Base-by-base conservation (phyloP, 1,140 invertebrate species). In the Branchinecta lindahli region DNA sequence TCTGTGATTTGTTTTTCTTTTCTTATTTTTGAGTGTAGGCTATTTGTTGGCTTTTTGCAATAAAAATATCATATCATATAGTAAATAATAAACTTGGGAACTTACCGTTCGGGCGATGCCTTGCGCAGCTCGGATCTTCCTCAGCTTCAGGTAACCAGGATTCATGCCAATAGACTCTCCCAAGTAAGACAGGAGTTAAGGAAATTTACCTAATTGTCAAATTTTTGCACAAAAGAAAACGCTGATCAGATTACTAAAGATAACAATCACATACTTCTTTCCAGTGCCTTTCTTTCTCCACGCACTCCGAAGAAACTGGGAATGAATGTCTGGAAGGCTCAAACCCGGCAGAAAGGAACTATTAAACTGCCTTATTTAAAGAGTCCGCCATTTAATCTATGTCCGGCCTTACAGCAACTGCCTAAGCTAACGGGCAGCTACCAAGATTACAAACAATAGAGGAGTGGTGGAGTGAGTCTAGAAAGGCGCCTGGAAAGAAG, bases 91-190 rank as follows among this genome's bases (percentile, higher is more conserved):
- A 33, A 33, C 33, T 33, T 33, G 5, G 33, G 33, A 6, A 80
- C 83, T 85, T 85, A 96, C 92, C 73, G 94, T 98, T 83, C 91
- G 87, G 21, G 97, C 90, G 81, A 99, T 98, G 76, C 88, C 94
- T 77, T 98, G 95, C 6, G 97, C 92, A 52, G 96, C 97, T 76
- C 94, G 85, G 73, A 99, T 92, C 81, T 99, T 99, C 73, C 97
- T 85, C 72, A 99, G 80, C 78, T 99, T 99, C 70, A 99, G 81
- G 76, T 98, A 99, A 78, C 96, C 97, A 73, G 96, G 95, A 82
- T 98, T 99, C 78, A 87, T 84, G 70, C 88, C 85, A 75, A 98
- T 89, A 68, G 96, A 93, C 82, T 95, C 85, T 81, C 96, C 96
- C 82, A 99, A 89, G 88, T 94, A 79, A 81, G 79, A 78, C 80